A percentile compares a stretch with the other conserved stretches of the same genome.
phyloP scores from a whole-genome alignment of 2,113 vertebrate species.

The Gnathonemus echidnorhynchus region DNA sequence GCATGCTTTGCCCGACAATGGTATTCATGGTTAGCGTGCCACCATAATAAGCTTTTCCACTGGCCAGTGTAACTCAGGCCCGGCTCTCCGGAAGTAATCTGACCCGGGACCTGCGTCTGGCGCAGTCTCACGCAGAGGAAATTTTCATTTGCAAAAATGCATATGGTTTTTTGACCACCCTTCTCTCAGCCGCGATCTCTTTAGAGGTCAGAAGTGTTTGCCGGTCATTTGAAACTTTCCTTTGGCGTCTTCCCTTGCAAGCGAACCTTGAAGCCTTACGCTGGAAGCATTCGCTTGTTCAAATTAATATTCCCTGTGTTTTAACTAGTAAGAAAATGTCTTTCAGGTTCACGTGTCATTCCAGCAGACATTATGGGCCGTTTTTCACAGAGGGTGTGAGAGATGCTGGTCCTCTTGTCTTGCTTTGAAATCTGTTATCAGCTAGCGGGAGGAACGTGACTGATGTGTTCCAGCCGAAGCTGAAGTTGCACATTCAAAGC shows the following conservation, averaged over 20 bases:
- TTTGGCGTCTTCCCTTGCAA: slow-evolving; percentile 32
- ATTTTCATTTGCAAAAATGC: slow-evolving; percentile 32
- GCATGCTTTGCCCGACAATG: slow-evolving; percentile 32
- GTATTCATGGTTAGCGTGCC: slow-evolving; percentile 14
- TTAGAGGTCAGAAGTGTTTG: slow-evolving; percentile 33
- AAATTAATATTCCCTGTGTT: slow-evolving; percentile 61
- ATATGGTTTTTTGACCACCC: slow-evolving; percentile 17
- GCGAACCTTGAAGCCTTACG: slow-evolving; percentile 53
- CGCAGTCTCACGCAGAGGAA: slow-evolving; percentile 22
- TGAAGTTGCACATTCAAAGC: not conserved
- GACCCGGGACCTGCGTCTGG: slow-evolving; percentile 16
- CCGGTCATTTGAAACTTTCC: slow-evolving; percentile 25
- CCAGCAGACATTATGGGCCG: not conserved
- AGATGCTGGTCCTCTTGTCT: not conserved
- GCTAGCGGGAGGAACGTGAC: not conserved
- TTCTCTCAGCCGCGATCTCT: slow-evolving; percentile 7
- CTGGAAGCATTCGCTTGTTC: slow-evolving; percentile 53
- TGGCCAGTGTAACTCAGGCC: slow-evolving; percentile 8
- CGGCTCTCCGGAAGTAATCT: not conserved
- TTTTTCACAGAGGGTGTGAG: not conserved
- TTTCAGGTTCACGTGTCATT: not conserved
- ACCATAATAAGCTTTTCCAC: slow-evolving; percentile 39
- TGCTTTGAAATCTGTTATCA: not conserved
- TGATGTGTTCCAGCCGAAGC: not conserved
- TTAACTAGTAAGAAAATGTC: slow-evolving; percentile 1